These are phyloP conservation scores for Thaumatotibia leucotreta DNA, from an alignment of 1,140 invertebrate species.

Conservation along the genomic window DNA sequence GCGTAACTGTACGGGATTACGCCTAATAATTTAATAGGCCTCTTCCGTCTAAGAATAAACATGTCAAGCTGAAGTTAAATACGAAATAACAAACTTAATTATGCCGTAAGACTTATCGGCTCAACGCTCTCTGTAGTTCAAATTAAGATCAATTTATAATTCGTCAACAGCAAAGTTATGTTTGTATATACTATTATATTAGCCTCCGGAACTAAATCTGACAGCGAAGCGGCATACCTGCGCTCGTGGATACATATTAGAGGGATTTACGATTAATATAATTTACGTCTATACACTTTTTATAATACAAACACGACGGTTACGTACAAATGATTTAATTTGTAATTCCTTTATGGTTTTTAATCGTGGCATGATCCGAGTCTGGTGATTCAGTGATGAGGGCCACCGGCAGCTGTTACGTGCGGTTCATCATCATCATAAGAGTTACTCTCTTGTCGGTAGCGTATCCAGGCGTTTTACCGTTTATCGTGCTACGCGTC, in stretches of 20 bases:
- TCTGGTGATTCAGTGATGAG: slow-evolving; percentile 13
- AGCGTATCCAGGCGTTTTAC: too few species aligned
- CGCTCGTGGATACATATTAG: slow-evolving; percentile 52
- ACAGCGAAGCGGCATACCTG: slow-evolving; percentile 58
- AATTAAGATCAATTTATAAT: background rate
- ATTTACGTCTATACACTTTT: slow-evolving; percentile 52
- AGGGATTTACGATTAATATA: slow-evolving; percentile 63
- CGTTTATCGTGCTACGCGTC: too few species aligned
- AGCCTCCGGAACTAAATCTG: slow-evolving; percentile 62
- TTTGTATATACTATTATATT: slow-evolving; percentile 49
- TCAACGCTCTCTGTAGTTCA: background rate
- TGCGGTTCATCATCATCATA: too few species aligned
- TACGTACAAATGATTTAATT: slow-evolving; percentile 67
- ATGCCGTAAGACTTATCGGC: background rate
- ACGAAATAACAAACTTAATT: slow-evolving; percentile 38
- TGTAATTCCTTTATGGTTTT: slow-evolving; percentile 60
- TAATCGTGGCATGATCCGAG: slow-evolving; percentile 42
- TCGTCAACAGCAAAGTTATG: background rate
- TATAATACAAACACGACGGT: slow-evolving; percentile 61
- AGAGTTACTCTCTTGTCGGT: too few species aligned
- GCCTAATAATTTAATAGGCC: slow-evolving; percentile 71
- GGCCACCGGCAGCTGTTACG: background rate
- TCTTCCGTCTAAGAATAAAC: slow-evolving; percentile 69
- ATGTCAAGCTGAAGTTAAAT: slow-evolving; percentile 65
- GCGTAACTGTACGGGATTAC: slow-evolving; percentile 55